Evolutionary conservation across 2,113 vertebrate species (phyloP), one percentile per base, ranked within the genome.

Genomic region (Pelodiscus sinensis): DNA sequence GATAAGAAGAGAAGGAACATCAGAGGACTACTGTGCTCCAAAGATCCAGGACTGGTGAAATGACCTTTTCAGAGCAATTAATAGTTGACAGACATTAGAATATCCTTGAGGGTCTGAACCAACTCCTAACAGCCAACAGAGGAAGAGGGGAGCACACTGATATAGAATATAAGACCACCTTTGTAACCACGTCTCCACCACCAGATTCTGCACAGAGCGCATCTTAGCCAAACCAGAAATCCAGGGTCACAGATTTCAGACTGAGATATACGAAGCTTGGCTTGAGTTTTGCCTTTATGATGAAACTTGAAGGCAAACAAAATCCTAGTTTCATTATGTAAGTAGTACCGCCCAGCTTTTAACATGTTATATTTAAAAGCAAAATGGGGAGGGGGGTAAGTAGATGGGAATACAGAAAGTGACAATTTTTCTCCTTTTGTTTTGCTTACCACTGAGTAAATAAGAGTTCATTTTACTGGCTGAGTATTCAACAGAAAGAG

Each of bases 371-470:
- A 68, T 80, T 90, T 57, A 51, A 0, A 56, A 89, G 15, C 5
- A 75, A 38, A 15, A 65, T 5, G 9, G 56, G 2, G 80, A 71
- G 5, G 19, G 86, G 11, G 0, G 44, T 44, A 44, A 44, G 44
- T 44, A 1, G 68, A 31, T 77, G 92, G 31, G 83, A 88, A 25
- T 12, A 81, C 52, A 62, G 2, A 57, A 58, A 27, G 56, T 62
- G 62, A 89, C 9, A 87, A 82, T 5, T 5, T 93, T 94, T 95
- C 19, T 86, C 81, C 16, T 90, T 86, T 92, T 79, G 14, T 89
- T 91, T 57, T 56, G 2, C 55, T 95, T 22, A 24, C 88, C 11
- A 2, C 4, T 92, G 71, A 86, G 83, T 56, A 96, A 87, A 95
- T 51, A 35, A 44, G 29, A 24, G 73, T 5, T 93, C 84, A 54